These are phyloP conservation scores for Cotesia vestalis DNA, from an alignment of 1,140 invertebrate genomes.

Conservation along the genomic window DNA sequence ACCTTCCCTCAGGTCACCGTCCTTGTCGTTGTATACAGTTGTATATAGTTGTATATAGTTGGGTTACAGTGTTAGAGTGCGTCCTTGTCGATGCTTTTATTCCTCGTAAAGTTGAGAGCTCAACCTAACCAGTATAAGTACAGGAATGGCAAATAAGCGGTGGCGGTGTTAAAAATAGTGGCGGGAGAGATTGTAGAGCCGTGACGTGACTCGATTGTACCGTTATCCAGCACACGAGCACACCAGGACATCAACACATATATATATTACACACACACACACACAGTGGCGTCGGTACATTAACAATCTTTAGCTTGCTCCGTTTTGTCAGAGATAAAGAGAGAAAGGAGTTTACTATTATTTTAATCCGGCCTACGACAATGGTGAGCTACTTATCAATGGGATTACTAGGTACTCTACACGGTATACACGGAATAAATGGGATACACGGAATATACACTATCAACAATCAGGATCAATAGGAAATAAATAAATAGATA, in stretches of 20 bases:
- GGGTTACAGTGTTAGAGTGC: slow-evolving; percentile 47
- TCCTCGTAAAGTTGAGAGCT: no score
- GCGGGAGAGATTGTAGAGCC: slow-evolving; percentile 39
- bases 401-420: slow-evolving; percentile 52
- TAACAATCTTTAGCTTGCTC: no score
- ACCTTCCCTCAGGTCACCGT: slow-evolving; percentile 42
- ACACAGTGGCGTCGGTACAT: slow-evolving; percentile 38
- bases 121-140: no score
- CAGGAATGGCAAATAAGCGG: slow-evolving; percentile 24
- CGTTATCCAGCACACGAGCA: slow-evolving; percentile 55
- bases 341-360: slow-evolving; percentile 1
- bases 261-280: no score
- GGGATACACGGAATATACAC: neutral
- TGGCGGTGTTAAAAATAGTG: neutral
- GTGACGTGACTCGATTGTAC: slow-evolving; percentile 55
- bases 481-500: no score
- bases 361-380: slow-evolving; percentile 55
- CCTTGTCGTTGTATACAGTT: slow-evolving; percentile 49
- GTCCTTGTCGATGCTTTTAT: slow-evolving; percentile 54
- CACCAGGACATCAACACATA: no score
- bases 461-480: no score
- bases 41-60: slow-evolving; percentile 3
- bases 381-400: slow-evolving; percentile 63
- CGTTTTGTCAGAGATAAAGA: slow-evolving; percentile 13
- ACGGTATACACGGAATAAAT: slow-evolving; percentile 23